Base-by-base conservation (phyloP, 1,140 invertebrate genomes). In the Brachionus rubens region DNA sequence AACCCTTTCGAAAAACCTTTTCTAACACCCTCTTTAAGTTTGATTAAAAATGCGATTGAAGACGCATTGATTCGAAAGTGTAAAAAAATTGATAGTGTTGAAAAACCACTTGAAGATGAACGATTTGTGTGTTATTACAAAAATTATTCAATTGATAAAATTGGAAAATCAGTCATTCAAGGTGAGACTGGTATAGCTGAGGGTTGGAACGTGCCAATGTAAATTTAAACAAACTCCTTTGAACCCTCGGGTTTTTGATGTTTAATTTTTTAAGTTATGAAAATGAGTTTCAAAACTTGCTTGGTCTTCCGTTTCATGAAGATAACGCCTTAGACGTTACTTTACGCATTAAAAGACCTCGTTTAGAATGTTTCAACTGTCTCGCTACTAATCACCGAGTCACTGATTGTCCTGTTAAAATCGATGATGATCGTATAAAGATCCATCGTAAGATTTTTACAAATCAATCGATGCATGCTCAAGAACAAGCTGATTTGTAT, bases 131-230 rank as follows among this genome's bases (percentile, higher is more conserved):
- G 6, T 26, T 72, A 50, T n/a, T 72, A 40, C 21, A 72, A 72
- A 72, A 72, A 50, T 16, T 72, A 72, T 40, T 30, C 68, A 24
- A 28, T 72, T 12, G 68, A 72, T 36, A 30, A 40, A 36, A 26
- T 72, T 3, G 68, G 68, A 50, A 72, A 72, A 36, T 14, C 33
- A 1, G 68, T 72, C 1, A 33, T n/a, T 19, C 50, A 50, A 21
- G 68, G 68, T 7, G 46, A 72, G 19, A 72, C 68, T 54, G 68
- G 68, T 12, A 50, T 72, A 19, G 50, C 68, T 26, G 68, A 72
- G 33, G 68, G 68, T n/a, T 72, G 68, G 68, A 72, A 30, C 33
- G 16, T 72, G 12, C 68, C 68, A 36, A 72, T 50, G 68, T 72
- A 40, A 72, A n/a, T 56, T 3, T 46, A 46, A 7, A 3, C 14